A percentile compares a stretch with the other conserved stretches of the same genome.
phyloP scores from a whole-genome alignment of 2,113 vertebrate species.

The Percopsis transmontana region DNA sequence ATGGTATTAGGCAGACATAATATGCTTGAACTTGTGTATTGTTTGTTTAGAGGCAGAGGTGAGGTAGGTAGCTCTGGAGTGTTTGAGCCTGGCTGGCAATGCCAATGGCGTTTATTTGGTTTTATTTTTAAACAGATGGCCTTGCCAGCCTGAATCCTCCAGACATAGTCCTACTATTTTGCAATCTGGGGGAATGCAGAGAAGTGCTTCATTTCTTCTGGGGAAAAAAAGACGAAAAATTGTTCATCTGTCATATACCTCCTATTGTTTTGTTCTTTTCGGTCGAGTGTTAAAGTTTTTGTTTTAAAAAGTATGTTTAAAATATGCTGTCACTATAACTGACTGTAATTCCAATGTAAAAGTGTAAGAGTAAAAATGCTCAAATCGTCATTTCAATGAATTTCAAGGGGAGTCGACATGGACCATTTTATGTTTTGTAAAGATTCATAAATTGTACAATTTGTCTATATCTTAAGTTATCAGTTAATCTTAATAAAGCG shows the following conservation, averaged over 20 bases:
- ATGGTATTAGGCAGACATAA: conserved; percentile 30
- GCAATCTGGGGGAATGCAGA: conserved; percentile 20
- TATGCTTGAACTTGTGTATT: conserved; percentile 24
- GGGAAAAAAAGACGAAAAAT: conserved; percentile 29
- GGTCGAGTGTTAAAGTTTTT: conserved; percentile 10
- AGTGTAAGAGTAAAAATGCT: conserved; percentile 42
- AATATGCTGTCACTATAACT: conserved; percentile 47
- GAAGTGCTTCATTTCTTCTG: conserved; percentile 33
- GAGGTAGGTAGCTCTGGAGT: conserved; percentile 24
- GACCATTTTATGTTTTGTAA: conserved; percentile 75
- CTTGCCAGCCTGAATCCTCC: conserved; percentile 34
- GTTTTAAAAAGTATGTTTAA: conserved; percentile 54
- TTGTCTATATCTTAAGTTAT: conserved; percentile 80
- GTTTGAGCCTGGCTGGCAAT: conserved; percentile 43
- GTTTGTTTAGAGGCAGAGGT: conserved; percentile 40
- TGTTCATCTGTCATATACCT: conserved; percentile 45
- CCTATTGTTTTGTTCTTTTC: conserved; percentile 48
- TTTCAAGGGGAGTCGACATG: conserved; percentile 48
- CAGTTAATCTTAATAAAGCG: conserved; percentile 77
- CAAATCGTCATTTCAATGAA: conserved; percentile 55
- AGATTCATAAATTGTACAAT: conserved; percentile 77
- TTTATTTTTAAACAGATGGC: conserved; percentile 51
- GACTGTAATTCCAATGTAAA: conserved; percentile 74
- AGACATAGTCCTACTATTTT: conserved; percentile 20
- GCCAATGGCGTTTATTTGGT: conserved; percentile 60